phyloP scores from a whole-genome alignment of 1,140 invertebrate genomes.

The Anastatus disparis region DNA sequence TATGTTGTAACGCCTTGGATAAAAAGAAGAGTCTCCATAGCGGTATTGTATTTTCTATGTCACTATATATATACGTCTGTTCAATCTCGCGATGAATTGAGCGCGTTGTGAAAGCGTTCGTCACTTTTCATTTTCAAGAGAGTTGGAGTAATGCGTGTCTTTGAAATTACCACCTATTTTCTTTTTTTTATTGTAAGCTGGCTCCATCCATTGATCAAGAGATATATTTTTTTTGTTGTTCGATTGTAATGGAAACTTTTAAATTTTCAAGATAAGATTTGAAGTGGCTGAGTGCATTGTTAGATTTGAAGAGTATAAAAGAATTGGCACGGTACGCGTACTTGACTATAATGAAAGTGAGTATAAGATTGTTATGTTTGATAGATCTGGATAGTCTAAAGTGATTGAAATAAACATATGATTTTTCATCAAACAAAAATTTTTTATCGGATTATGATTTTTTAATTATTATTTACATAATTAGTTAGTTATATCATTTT shows the following conservation, averaged over 20 bases:
- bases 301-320: too few relatives aligned
- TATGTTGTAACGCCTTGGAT: neutral
- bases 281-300: neutral
- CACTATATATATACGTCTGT: constrained; percentile 7
- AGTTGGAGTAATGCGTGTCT: neutral
- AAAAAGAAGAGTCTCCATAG: constrained; percentile 3
- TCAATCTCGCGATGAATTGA: constrained; percentile 34
- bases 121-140: constrained; percentile 36
- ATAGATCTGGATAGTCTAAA: too few relatives aligned
- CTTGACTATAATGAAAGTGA: too few relatives aligned
- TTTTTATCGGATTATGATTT: too few relatives aligned
- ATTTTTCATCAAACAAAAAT: too few relatives aligned
- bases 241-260: neutral
- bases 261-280: constrained; percentile 2
- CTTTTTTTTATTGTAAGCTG: too few relatives aligned
- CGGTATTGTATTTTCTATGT: constrained; percentile 3
- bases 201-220: too few relatives aligned
- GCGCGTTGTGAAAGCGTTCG: neutral
- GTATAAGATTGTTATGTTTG: too few relatives aligned
- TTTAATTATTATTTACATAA: too few relatives aligned
- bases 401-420: too few relatives aligned
- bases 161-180: constrained; percentile 13
- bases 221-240: neutral
- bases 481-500: too few relatives aligned
- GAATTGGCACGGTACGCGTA: too few relatives aligned